Evolutionary conservation across 2,888 invertebrate species (phyloP).

Genomic region (Nomada fabriciana): DNA sequence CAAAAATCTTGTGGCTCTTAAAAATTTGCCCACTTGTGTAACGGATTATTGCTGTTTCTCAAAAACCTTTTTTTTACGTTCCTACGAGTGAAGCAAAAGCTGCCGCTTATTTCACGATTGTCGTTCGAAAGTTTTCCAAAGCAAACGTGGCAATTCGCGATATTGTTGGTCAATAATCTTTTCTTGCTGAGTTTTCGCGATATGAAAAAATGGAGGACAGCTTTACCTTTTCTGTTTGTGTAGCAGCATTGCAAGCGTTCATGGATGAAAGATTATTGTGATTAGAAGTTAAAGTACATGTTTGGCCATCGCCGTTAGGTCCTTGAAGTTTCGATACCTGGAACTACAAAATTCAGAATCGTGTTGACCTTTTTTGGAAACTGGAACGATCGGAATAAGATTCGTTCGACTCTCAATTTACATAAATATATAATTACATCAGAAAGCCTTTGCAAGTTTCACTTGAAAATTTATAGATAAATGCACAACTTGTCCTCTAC

Average conservation of each 20-base stretch:
- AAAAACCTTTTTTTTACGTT: not conserved
- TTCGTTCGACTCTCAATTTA: not conserved
- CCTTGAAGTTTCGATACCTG: constrained; percentile 80
- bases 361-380: not conserved
- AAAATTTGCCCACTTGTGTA: constrained; percentile 22
- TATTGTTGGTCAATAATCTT: not conserved
- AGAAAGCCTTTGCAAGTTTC: not conserved
- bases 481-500: too few species aligned
- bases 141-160: constrained; percentile 9
- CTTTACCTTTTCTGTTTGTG: constrained; percentile 94
- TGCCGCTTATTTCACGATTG: constrained; percentile 12
- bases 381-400: not conserved
- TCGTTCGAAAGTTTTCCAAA: constrained; percentile 16
- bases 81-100: constrained; percentile 37
- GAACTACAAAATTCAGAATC: constrained; percentile 66
- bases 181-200: not conserved
- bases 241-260: constrained; percentile 92
- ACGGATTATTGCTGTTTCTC: not conserved
- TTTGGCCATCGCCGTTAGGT: constrained; percentile 75
- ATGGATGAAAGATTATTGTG: constrained; percentile 83
- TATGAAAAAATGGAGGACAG: not conserved
- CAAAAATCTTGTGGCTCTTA: not conserved
- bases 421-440: not conserved
- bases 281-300: constrained; percentile 79
- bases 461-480: too few species aligned